Evolutionary conservation across 2,888 invertebrate genomes (phyloP).

Genomic region (Macropis europaea): DNA sequence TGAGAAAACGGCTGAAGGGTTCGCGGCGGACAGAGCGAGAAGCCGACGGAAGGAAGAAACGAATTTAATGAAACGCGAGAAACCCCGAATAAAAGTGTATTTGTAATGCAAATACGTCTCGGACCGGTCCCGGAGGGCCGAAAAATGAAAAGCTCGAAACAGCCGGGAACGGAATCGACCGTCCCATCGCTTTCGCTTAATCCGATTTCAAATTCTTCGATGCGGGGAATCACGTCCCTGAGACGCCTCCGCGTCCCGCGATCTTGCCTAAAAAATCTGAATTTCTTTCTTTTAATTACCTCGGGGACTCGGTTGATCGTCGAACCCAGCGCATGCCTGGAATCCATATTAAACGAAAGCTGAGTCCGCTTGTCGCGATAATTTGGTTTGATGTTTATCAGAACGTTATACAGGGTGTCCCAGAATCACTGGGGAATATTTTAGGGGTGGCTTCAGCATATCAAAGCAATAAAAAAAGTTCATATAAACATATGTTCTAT

Average conservation of each 20-base stretch:
- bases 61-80: slow-evolving; percentile 71
- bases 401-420: neutral
- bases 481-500: too few species aligned
- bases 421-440: too few species aligned
- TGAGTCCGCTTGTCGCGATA: neutral
- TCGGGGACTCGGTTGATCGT: slow-evolving; percentile 46
- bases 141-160: slow-evolving; percentile 67
- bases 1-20: neutral
- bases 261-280: slow-evolving; percentile 54
- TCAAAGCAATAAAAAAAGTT: too few species aligned
- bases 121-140: slow-evolving; percentile 43
- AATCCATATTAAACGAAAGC: slow-evolving; percentile 53
- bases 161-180: slow-evolving; percentile 55
- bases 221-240: slow-evolving; percentile 52
- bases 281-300: slow-evolving; percentile 61
- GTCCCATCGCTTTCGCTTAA: slow-evolving; percentile 59
- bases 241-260: slow-evolving; percentile 1
- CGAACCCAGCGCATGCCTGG: slow-evolving; percentile 28
- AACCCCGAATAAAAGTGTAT: slow-evolving; percentile 53
- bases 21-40: slow-evolving; percentile 7
- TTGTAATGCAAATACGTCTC: slow-evolving; percentile 71
- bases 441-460: too few species aligned
- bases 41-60: slow-evolving; percentile 38
- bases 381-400: neutral
- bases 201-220: slow-evolving; percentile 71